Conservation (phyloP, 1,140 invertebrate genomes). For the Caenorhabditis inopinata region DNA sequence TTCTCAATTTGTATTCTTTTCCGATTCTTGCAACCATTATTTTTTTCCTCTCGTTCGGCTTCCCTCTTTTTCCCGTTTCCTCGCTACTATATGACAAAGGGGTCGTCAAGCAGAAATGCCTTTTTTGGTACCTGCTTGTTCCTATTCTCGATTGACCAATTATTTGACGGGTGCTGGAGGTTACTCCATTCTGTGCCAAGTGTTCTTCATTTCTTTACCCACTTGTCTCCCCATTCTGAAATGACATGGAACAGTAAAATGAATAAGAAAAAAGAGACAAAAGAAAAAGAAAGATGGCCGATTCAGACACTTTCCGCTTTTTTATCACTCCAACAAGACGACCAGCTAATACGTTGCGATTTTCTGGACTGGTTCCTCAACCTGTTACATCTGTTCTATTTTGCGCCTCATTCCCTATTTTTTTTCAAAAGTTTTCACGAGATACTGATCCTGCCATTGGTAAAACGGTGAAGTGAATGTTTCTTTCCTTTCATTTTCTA, state of each 20-base stretch:
- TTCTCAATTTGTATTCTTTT: neutral
- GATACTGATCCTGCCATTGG: neutral
- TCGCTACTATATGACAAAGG: neutral
- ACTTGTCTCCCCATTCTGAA: slow-evolving; percentile 16
- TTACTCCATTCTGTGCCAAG: slow-evolving; percentile 24
- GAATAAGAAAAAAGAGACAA: neutral
- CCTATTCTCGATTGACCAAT: slow-evolving; percentile 22
- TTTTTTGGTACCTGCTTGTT: slow-evolving; percentile 34
- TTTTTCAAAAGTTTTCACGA: neutral
- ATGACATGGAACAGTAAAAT: neutral
- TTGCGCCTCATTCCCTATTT: neutral
- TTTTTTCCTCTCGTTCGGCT: neutral
- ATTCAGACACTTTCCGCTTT: slow-evolving; percentile 13
- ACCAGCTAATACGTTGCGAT: slow-evolving; percentile 29
- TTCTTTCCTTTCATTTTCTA: neutral
- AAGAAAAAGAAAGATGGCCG: neutral
- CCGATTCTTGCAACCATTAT: slow-evolving; percentile 4
- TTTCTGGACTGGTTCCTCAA: slow-evolving; percentile 30
- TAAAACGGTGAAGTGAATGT: neutral
- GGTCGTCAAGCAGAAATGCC: slow-evolving; percentile 11
- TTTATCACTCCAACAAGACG: slow-evolving; percentile 22
- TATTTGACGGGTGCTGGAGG: slow-evolving; percentile 14
- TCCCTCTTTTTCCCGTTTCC: neutral
- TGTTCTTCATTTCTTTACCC: neutral
- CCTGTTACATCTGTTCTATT: slow-evolving; percentile 2